These are phyloP conservation scores for Bos taurus DNA, from an alignment of 2,113 vertebrate genomes.

Conservation along the genomic window DNA sequence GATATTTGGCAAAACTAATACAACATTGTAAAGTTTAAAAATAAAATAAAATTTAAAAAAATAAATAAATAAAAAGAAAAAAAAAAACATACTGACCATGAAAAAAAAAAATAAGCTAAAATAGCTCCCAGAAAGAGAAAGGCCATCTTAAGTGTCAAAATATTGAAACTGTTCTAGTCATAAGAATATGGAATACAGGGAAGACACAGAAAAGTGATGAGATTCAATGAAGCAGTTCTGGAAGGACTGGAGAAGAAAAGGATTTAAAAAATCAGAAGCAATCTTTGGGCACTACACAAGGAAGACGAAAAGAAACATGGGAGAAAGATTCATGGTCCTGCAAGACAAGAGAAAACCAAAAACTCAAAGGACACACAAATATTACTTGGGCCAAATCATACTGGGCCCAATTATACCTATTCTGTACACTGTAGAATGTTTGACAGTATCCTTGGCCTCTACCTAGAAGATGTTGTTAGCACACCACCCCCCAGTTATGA, in stretches of 20 bases:
- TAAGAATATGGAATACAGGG: not conserved
- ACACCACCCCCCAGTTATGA: not conserved
- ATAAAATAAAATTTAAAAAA: too few relatives aligned
- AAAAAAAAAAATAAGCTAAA: not conserved
- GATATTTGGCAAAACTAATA: too few relatives aligned
- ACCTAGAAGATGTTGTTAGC: not conserved
- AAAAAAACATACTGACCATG: too few relatives aligned
- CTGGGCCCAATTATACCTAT: not conserved
- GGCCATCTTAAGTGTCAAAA: not conserved
- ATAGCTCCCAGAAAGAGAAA: not conserved
- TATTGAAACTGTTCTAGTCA: not conserved
- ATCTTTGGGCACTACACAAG: not conserved
- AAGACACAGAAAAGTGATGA: not conserved
- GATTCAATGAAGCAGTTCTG: not conserved
- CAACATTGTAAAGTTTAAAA: too few relatives aligned
- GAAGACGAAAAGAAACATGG: not conserved
- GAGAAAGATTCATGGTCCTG: not conserved
- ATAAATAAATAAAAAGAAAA: too few relatives aligned
- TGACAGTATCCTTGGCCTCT: not conserved
- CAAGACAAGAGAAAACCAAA: not conserved
- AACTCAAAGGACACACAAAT: not conserved
- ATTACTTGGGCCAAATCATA: not conserved
- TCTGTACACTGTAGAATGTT: not conserved
- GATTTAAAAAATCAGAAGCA: not conserved
- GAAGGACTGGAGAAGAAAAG: not conserved